Evolutionary conservation across 92 coral and sea anemone genomes (phyloP).

Genomic region (Paramuricea clavata): DNA sequence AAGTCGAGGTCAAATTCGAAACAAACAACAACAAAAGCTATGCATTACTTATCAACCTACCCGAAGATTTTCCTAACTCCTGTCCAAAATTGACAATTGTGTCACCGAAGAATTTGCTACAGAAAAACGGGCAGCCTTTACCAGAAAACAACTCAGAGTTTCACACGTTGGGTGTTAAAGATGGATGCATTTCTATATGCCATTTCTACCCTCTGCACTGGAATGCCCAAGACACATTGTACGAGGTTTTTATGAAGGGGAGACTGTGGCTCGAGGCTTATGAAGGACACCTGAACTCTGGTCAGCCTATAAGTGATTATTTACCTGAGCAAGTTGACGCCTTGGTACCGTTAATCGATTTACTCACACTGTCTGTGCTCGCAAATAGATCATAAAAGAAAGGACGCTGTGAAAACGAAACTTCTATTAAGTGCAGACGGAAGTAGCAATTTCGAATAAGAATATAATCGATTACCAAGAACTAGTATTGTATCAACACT

Average conservation of each 20-base stretch:
- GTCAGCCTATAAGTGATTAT: slow-evolving; percentile 46
- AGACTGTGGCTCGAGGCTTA: slow-evolving; percentile 62
- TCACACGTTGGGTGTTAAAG: slow-evolving; percentile 15
- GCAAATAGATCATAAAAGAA: too few relatives aligned
- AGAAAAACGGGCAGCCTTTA: neutral
- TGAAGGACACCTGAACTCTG: slow-evolving; percentile 50
- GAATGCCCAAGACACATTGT: slow-evolving; percentile 32
- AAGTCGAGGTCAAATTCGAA: neutral
- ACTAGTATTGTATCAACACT: too few relatives aligned
- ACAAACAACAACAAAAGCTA: neutral
- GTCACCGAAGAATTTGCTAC: slow-evolving; percentile 1
- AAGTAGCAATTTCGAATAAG: too few relatives aligned
- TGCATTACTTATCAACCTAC: neutral
- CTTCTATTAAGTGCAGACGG: too few relatives aligned
- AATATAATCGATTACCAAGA: too few relatives aligned
- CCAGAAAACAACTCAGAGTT: slow-evolving; percentile 22
- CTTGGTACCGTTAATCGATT: neutral
- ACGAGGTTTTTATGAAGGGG: slow-evolving; percentile 65
- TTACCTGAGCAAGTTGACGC: slow-evolving; percentile 18
- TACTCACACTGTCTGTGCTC: neutral
- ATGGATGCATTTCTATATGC: slow-evolving; percentile 57
- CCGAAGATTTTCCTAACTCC: slow-evolving; percentile 1
- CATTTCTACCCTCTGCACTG: slow-evolving; percentile 48
- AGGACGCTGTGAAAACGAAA: too few relatives aligned
- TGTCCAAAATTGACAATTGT: slow-evolving; percentile 2